Evolutionary conservation across 2,797 vertebrate species (phyloP), one percentile per base, ranked within the genome.

Genomic region (Thripadectes ignobilis): DNA sequence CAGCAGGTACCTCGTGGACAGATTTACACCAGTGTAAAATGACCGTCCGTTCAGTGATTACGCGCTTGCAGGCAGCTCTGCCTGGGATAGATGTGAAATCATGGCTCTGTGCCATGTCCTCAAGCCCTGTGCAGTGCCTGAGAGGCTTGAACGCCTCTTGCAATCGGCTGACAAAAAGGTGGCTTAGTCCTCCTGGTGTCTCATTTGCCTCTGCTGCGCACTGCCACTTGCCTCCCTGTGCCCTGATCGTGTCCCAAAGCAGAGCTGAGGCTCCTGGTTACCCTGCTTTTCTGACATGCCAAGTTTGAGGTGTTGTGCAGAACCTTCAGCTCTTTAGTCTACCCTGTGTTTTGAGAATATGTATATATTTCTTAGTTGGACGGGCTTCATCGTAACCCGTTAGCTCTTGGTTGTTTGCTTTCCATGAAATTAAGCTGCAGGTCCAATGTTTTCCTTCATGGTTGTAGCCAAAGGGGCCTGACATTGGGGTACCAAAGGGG

Each of bases 21-120:
- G 91, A 82, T 95, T 96, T 93, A 96, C 94, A 83, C 66, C 0
- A 1, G 71, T 73, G 93, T 97, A 96, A 79, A 89, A 38, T 94
- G 76, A 36, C 92, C 0, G 1, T 39, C 66, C 14, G 14, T 79
- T 81, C 39, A 14, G 66, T 11, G 57, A 85, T 71, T 90, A 80
- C 83, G 72, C 0, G 1, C 71, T 91, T 2, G 0, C 11, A 23
- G 86, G 61, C 4, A 1, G 11, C 78, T 66, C 30, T 74, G 77
- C 59, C 84, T 43, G 66, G 38, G 45, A 39, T 88, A 20, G 49
- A 69, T 91, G 77, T 86, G 88, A 92, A 92, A 68, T 79, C 5
- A 2, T 73, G 76, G 74, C 71, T 8, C 45, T 29, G 0, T 4
- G 63, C 79, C 79, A 54, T 3, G 6, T 67, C 63, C 67, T 46